Conservation (phyloP, 2,888 invertebrate genomes). For the Epinotia ramella region DNA sequence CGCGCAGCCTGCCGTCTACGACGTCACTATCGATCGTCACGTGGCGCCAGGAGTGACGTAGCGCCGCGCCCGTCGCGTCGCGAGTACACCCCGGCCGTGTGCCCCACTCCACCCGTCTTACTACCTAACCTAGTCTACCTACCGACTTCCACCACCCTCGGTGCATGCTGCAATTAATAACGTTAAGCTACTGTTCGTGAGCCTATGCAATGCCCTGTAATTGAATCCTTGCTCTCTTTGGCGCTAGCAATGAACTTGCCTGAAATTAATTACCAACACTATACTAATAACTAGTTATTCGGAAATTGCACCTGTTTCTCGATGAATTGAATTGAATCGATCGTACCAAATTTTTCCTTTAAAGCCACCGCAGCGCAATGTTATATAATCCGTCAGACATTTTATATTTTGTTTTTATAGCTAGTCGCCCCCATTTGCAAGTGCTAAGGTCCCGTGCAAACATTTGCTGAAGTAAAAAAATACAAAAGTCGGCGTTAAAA, state of each 20-base stretch:
- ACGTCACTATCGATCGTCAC: conserved; percentile 85
- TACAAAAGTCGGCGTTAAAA: too few species aligned
- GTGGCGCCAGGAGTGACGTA: conserved; percentile 83
- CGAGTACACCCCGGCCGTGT: conserved; percentile 66
- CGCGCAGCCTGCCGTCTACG: conserved; percentile 71
- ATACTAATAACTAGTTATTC: neutral
- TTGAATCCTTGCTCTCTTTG: conserved; percentile 18
- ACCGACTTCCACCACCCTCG: conserved; percentile 49
- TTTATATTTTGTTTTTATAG: too few species aligned
- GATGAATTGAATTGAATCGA: too few species aligned
- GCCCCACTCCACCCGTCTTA: conserved; percentile 53
- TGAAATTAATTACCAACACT: conserved; percentile 7
- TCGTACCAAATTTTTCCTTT: neutral
- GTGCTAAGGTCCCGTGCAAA: too few species aligned
- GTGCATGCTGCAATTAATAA: conserved; percentile 64
- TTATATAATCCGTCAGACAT: neutral
- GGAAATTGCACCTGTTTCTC: too few species aligned
- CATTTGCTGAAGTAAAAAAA: too few species aligned
- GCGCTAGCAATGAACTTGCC: conserved; percentile 14
- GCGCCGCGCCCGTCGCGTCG: conserved; percentile 62
- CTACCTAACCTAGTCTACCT: conserved; percentile 47
- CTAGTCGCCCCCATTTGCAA: too few species aligned
- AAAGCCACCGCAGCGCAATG: neutral
- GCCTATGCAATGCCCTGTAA: conserved; percentile 35
- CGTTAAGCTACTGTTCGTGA: conserved; percentile 54